Conservation (phyloP, 2,113 vertebrate genomes). For the Pionites leucogaster region DNA sequence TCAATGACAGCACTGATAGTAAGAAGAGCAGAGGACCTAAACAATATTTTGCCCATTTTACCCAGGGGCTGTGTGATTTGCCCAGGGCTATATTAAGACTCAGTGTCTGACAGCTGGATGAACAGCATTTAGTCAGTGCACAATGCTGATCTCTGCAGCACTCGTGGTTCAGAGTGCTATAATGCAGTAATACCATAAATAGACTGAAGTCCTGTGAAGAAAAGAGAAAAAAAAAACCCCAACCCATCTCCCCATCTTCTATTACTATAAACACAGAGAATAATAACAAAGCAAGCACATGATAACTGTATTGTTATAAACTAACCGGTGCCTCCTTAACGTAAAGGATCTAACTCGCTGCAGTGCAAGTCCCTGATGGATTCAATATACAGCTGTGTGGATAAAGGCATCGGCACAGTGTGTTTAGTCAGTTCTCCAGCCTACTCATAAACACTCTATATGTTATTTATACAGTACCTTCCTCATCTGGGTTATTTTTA, state of each 20-base stretch:
- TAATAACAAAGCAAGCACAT: neutral
- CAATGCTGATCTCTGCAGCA: slow-evolving; percentile 24
- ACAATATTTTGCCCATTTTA: neutral
- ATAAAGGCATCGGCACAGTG: neutral
- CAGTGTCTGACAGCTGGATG: neutral
- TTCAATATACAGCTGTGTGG: slow-evolving; percentile 44
- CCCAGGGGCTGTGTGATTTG: neutral
- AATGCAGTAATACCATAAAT: slow-evolving; percentile 32
- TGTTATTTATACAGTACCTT: slow-evolving; percentile 44
- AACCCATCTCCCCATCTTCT: neutral
- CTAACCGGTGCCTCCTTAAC: slow-evolving; percentile 23
- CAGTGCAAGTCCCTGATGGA: neutral
- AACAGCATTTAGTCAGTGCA: neutral
- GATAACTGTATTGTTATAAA: neutral
- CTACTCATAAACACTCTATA: neutral
- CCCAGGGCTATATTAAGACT: neutral
- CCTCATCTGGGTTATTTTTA: slow-evolving; percentile 14
- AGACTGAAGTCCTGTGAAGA: slow-evolving; percentile 22
- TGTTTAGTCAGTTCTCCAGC: slow-evolving; percentile 8
- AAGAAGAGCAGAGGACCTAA: neutral
- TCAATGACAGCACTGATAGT: neutral
- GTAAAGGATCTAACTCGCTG: neutral
- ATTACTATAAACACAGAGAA: neutral
- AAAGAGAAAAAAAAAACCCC: neutral
- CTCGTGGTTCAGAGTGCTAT: neutral